Evolutionary conservation across 2,113 vertebrate genomes (phyloP), one percentile per base, ranked within the genome.

Genomic region (Ophiodon elongatus): DNA sequence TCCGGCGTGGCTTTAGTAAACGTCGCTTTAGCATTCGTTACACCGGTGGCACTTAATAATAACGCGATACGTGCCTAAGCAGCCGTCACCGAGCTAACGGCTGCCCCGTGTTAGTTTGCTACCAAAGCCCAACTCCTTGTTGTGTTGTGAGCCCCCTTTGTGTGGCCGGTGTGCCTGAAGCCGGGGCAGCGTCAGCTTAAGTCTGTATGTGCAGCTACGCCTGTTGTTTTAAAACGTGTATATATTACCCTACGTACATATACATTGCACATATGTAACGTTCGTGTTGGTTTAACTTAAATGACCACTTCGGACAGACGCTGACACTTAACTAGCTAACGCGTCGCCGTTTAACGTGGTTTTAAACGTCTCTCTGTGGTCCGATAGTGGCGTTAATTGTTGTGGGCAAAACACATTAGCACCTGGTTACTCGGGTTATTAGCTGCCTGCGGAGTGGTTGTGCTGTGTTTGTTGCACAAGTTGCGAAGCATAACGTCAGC

Each of bases 91-190:
- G 21, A 70, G 82, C 80, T 84, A 80, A 59, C 71, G 15, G 35
- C 83, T 71, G 56, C 77, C 78, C 27, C 4, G 47, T 72, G 35
- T 80, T 45, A 89, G 78, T 90, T 90, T 85, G 83, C 86, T 74
- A 62, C 25, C 73, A 64, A 73, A 90, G 54, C 77, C 23, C 76
- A 80, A 89, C 88, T 91, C 89, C 80, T 81, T 82, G 78, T 81
- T 88, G 71, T 89, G 84, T 70, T 83, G 74, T 67, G 59, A 71
- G 72, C 60, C 85, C 85, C 76, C 90, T 92, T 94, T 94, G 93
- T 94, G 91, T 89, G 67, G 72, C 84, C 86, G 57, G 75, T 80
- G 75, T 67, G 82, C 74, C 77, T 39, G 45, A 6, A 77, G 67
- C 74, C 25, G 52, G 76, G 60, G 71, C 43, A 56, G 35, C 66